Conservation (phyloP, 23 tunicate species). For the Trididemnum miniatum region DNA sequence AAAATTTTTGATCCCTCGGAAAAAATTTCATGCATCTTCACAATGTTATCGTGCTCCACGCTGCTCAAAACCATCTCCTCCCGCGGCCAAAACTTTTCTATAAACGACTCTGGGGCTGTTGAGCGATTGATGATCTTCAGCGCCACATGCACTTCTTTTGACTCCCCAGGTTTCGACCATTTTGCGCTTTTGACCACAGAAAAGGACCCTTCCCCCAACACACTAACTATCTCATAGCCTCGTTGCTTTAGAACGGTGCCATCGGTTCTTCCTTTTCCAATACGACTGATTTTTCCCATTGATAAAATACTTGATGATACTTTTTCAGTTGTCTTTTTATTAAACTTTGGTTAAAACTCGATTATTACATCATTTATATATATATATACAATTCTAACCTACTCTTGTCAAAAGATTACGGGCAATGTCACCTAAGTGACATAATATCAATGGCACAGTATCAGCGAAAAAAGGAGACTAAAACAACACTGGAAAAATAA, state of each 20-base stretch:
- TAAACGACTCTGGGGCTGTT: constrained; percentile 62
- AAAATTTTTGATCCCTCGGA: constrained; percentile 55
- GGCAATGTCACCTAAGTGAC: no score
- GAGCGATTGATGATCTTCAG: constrained; percentile 62
- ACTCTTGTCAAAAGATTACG: no score
- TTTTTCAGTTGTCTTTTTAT: neutral
- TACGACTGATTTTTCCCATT: constrained; percentile 57
- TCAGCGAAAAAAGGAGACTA: no score
- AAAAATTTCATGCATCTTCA: constrained; percentile 57
- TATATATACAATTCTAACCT: no score
- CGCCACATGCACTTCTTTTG: constrained; percentile 37
- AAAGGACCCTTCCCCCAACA: constrained; percentile 73
- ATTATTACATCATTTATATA: constrained; percentile 1
- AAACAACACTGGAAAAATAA: no score
- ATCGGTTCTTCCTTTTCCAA: constrained; percentile 13
- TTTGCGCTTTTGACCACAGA: constrained; percentile 67
- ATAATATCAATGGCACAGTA: no score
- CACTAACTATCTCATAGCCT: constrained; percentile 39
- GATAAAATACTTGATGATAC: neutral
- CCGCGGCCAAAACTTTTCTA: constrained; percentile 74
- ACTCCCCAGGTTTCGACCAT: constrained; percentile 48
- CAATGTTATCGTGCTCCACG: constrained; percentile 53
- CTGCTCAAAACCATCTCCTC: constrained; percentile 41
- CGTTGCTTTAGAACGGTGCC: constrained; percentile 32
- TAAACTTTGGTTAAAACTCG: neutral